Evolutionary conservation across 2,113 vertebrate species (phyloP), one percentile per base, ranked within the genome.

Genomic region (Amia ocellicauda): DNA sequence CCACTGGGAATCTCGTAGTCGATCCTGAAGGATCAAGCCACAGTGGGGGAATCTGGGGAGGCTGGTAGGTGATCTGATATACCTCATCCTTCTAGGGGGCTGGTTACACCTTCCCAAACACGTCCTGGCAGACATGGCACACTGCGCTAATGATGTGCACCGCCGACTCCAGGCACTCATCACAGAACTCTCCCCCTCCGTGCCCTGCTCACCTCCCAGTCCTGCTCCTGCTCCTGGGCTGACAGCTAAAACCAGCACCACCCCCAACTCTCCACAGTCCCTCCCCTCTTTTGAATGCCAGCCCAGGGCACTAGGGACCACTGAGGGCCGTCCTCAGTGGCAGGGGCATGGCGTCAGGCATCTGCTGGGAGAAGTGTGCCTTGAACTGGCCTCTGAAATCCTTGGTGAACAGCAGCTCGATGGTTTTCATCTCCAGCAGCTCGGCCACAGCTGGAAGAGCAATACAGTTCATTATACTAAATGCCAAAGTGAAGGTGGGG

Each of bases 41-140:
- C 8, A 77, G 1, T 0, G 0, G 20, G 0, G 0, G 62, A 1
- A 88, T 55, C 86, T 84, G 50, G 7, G 69, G 0, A 88, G 76
- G 3, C 1, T 0, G 0, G 0, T 0, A 0, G 0, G 0, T 0
- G n/a, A 0, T 0, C 0, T 0, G 0, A 0, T 0, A 11, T 20
- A 0, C 2, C 0, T 0, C 80, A 88, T 85, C 0, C 0, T 4
- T 66, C 86, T 86, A 0, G 17, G 0, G 0, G 88, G 88, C 74
- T 88, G 88, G 61, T 83, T 60, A 0, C 1, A 88, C 20, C 2
- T 3, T 28, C 0, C 83, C 88, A 73, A 73, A 87, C 20, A 87
- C 64, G 0, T 70, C 5, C 67, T 71, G 86, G 64, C 86, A 88
- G 9, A 89, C 0, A 2, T 84, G 84, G 69, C 88, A 89, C 7